Conservation (phyloP, 2,888 invertebrate species). For the Frankliniella fusca region DNA sequence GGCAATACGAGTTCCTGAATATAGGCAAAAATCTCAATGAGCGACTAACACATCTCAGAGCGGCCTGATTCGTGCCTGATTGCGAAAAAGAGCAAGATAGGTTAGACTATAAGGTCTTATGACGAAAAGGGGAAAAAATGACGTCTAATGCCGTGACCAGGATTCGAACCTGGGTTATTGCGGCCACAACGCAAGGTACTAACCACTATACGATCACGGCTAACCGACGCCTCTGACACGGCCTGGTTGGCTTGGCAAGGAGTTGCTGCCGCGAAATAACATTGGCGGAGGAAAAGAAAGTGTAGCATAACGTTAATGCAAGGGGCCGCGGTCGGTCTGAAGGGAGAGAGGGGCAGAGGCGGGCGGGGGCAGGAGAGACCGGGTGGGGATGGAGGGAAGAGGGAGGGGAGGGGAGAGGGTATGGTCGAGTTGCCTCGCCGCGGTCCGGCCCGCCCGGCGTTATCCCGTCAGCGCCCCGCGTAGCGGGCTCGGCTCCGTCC, state of each 20-base stretch:
- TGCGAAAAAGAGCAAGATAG: too few species aligned
- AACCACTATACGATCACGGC: constrained; percentile 72
- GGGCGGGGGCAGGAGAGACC: not conserved
- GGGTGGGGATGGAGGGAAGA: not conserved
- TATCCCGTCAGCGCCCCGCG: not conserved
- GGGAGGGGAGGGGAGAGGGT: not conserved
- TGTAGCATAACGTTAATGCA: not conserved
- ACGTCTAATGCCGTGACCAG: constrained; percentile 58
- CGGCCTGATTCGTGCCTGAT: too few species aligned
- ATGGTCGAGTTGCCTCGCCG: not conserved
- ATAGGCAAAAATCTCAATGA: too few species aligned
- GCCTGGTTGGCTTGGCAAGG: not conserved
- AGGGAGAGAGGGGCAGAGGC: not conserved
- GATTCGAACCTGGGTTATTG: constrained; percentile 75
- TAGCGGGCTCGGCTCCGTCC: not conserved
- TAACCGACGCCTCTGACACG: constrained; percentile 38
- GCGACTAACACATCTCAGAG: too few species aligned
- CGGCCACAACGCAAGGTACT: constrained; percentile 73
- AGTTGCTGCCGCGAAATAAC: not conserved
- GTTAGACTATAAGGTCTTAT: too few species aligned
- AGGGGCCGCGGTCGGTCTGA: too few species aligned
- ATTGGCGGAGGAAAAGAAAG: not conserved
- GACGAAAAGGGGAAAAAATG: constrained; percentile 26
- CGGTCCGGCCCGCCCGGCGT: not conserved
- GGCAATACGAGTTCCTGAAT: too few species aligned